phyloP scores from a whole-genome alignment of 2,888 invertebrate genomes.

The Nebria brevicollis region DNA sequence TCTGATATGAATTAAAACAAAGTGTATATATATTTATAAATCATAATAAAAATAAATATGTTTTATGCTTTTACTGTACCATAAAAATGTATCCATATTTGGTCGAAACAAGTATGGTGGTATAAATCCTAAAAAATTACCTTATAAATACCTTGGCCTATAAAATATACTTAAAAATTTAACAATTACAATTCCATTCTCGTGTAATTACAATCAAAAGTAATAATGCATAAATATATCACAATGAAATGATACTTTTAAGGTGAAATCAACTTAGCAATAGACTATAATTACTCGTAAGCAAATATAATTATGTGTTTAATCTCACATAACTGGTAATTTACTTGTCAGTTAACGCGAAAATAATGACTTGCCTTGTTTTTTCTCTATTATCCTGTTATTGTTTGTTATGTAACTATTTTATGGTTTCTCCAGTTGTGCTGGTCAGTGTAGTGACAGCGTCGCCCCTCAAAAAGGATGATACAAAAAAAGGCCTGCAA shows the following conservation, averaged over 20 bases:
- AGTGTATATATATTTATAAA: too few species aligned
- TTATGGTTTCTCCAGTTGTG: background rate
- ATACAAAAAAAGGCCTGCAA: constrained; percentile 51
- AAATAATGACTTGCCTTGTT: background rate
- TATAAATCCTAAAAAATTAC: background rate
- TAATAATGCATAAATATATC: background rate
- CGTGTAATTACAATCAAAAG: background rate
- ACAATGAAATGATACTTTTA: background rate
- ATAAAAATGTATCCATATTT: background rate
- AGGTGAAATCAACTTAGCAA: background rate
- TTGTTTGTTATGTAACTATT: background rate
- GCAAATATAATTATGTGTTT: background rate
- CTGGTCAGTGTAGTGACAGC: constrained; percentile 19
- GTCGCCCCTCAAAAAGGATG: constrained; percentile 24
- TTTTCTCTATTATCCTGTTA: background rate
- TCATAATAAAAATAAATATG: background rate
- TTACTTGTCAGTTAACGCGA: background rate
- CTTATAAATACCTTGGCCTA: background rate
- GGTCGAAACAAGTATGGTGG: background rate
- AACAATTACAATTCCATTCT: background rate
- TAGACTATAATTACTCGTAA: background rate
- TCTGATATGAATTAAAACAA: too few species aligned
- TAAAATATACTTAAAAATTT: background rate
- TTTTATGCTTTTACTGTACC: background rate
- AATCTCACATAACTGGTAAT: background rate